These are phyloP conservation scores for Drosophila prosaltans DNA, from an alignment of 1,140 invertebrate species.

Conservation along the genomic window DNA sequence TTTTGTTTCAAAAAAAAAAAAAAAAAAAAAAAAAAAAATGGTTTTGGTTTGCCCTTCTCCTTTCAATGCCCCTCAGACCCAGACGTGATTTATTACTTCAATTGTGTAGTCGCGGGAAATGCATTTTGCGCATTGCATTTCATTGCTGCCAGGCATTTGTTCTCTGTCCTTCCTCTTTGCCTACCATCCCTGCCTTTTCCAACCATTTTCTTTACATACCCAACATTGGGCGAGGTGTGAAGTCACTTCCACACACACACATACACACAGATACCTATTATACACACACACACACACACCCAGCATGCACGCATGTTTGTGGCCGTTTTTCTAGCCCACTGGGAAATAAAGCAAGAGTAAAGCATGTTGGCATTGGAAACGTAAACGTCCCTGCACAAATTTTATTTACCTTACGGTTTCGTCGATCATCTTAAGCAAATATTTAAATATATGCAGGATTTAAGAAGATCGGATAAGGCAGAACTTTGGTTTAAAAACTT, in stretches of 20 bases:
- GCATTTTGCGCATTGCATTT: conserved; percentile 80
- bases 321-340: conserved; percentile 29
- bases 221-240: conserved; percentile 61
- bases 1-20: no score
- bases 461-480: not conserved
- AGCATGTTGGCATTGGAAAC: conserved; percentile 4
- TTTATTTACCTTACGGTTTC: not conserved
- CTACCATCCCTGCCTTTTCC: not conserved
- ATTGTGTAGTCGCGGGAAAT: conserved; percentile 79
- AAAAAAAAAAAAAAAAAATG: conserved; percentile 37
- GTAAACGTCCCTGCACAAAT: no score
- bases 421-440: not conserved
- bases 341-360: not conserved
- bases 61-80: conserved; percentile 3
- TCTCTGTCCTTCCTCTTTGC: conserved; percentile 30
- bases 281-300: conserved; percentile 46
- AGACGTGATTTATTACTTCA: conserved; percentile 77
- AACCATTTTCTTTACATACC: not conserved
- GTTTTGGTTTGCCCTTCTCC: conserved; percentile 16
- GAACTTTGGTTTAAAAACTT: no score
- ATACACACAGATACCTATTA: conserved; percentile 25
- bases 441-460: not conserved
- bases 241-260: conserved; percentile 61
- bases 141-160: conserved; percentile 73
- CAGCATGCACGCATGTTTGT: conserved; percentile 53